These are phyloP conservation scores for Crocidura indochinensis DNA, from an alignment of 2,797 vertebrate species.

Conservation along the genomic window DNA sequence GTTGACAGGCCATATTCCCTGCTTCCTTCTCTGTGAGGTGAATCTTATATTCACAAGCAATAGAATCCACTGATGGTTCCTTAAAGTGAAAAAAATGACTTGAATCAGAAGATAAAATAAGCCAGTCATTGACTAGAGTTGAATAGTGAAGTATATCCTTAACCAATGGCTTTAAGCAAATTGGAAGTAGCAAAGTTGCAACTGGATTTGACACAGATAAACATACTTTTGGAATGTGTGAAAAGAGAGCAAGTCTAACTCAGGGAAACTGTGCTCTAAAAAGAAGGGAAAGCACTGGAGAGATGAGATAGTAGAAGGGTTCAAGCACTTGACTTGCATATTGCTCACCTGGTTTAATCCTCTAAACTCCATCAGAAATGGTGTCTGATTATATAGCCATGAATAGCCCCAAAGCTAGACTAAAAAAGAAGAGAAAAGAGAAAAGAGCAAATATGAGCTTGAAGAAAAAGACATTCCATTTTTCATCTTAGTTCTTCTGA, in stretches of 20 bases:
- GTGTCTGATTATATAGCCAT: no score
- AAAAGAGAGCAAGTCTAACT: background rate
- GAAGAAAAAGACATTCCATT: background rate
- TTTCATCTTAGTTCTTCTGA: background rate
- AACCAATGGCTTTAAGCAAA: background rate
- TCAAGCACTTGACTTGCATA: no score
- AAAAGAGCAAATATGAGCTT: background rate
- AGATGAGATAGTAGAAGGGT: no score
- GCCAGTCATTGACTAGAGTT: background rate
- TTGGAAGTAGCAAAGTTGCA: background rate
- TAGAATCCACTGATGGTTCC: conserved; percentile 31
- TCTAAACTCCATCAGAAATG: no score
- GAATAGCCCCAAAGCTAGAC: no score
- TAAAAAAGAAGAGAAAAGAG: background rate
- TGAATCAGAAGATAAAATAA: background rate
- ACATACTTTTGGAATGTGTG: background rate
- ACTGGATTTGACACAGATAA: background rate
- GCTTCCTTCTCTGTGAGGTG: background rate
- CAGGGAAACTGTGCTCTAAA: background rate
- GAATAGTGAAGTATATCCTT: background rate
- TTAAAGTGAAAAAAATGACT: background rate
- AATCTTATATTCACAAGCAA: background rate
- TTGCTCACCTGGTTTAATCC: no score
- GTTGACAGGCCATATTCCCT: background rate
- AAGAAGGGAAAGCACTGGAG: background rate